phyloP scores from a whole-genome alignment of 2,113 vertebrate species.

The Dasyprocta punctata region DNA sequence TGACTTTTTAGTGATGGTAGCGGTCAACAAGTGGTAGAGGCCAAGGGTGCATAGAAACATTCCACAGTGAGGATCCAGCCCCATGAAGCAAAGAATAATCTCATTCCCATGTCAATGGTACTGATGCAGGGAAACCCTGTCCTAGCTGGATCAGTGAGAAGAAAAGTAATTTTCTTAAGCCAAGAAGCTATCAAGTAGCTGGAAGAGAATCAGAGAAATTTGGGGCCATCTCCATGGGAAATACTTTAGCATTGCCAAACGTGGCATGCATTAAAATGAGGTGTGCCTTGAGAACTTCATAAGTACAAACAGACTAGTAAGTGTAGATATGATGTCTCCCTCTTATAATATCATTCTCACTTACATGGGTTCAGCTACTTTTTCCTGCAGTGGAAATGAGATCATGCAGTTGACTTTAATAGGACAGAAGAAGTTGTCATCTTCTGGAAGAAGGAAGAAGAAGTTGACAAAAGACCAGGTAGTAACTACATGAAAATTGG shows the following conservation, averaged over 20 bases:
- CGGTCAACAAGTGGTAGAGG: background rate
- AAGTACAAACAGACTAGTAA: background rate
- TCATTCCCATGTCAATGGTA: fast-evolving
- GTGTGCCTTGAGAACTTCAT: background rate
- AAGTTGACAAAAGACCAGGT: fast-evolving
- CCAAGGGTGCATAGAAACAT: background rate
- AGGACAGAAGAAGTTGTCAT: too few species aligned
- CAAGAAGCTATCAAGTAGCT: background rate
- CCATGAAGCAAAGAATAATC: background rate
- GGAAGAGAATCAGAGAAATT: background rate
- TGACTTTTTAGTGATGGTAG: too few species aligned
- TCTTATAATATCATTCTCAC: background rate
- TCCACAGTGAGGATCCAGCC: fast-evolving
- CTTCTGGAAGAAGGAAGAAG: too few species aligned
- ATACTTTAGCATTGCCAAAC: background rate
- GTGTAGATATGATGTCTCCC: background rate
- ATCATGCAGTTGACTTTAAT: background rate
- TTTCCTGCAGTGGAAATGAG: background rate
- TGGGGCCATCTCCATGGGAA: background rate
- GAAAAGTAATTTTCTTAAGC: background rate
- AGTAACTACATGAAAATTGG: fast-evolving
- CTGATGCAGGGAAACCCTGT: background rate
- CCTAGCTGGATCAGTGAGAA: background rate
- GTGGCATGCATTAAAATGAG: background rate
- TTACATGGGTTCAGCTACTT: background rate